Conservation (phyloP, 2,888 invertebrate genomes). For the Dryomyza anilis region DNA sequence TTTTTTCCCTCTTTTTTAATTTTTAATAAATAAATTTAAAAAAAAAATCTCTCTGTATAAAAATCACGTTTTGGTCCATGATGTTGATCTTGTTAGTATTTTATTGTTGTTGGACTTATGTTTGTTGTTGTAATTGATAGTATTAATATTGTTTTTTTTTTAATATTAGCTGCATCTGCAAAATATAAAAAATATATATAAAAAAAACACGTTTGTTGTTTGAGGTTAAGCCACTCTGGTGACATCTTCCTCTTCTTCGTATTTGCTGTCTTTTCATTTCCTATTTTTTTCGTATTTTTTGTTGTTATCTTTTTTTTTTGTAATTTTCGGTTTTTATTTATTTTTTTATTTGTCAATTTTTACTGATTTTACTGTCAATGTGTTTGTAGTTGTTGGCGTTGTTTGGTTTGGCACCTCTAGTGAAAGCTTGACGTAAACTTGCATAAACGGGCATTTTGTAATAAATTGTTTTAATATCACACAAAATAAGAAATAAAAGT, state of each 20-base stretch:
- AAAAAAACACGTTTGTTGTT: too few relatives aligned
- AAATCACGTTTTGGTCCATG: slow-evolving; percentile 3
- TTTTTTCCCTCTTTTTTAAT: not conserved
- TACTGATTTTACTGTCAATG: not conserved
- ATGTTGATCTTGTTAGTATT: too few relatives aligned
- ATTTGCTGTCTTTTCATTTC: not conserved
- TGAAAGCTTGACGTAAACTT: slow-evolving; percentile 9
- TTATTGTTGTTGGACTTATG: not conserved
- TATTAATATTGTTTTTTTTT: not conserved
- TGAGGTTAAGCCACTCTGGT: not conserved
- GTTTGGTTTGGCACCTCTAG: not conserved
- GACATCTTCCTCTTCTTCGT: not conserved
- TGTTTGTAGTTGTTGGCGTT: not conserved
- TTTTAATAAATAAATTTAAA: not conserved
- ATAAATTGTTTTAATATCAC: too few relatives aligned
- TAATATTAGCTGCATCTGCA: not conserved
- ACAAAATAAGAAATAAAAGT: too few relatives aligned
- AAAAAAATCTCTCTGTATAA: too few relatives aligned
- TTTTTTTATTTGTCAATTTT: not conserved
- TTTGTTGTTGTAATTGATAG: not conserved
- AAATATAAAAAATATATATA: too few relatives aligned
- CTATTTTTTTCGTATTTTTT: not conserved
- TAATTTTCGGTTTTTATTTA: not conserved
- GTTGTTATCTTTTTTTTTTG: not conserved
- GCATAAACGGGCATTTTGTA: slow-evolving; percentile 1